Conservation (phyloP, 2,113 vertebrate species). For the Oncorhynchus kisutch region DNA sequence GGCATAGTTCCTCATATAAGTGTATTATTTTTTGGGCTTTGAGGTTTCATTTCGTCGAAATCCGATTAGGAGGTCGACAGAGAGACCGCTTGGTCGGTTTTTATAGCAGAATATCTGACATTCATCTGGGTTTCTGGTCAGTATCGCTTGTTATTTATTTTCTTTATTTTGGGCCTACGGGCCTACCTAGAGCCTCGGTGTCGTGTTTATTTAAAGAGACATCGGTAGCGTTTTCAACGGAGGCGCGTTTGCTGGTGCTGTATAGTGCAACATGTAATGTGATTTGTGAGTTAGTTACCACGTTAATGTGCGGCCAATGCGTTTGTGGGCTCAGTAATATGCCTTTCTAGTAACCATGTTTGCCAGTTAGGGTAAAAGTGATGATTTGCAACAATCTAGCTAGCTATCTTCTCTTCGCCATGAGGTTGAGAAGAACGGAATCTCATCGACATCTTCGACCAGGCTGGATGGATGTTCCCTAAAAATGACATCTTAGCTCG, state of each 20-base stretch:
- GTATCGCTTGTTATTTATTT: constrained; percentile 74
- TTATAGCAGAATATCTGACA: constrained; percentile 57
- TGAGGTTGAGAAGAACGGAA: constrained; percentile 68
- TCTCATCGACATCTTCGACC: constrained; percentile 38
- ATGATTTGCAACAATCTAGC: no score
- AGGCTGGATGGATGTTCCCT: constrained; percentile 8
- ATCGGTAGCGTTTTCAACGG: background rate
- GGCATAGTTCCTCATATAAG: constrained; percentile 52
- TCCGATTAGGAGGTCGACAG: constrained; percentile 54
- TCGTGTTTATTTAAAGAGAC: constrained; percentile 31
- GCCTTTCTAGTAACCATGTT: background rate
- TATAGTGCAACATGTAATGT: background rate
- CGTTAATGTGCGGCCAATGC: no score
- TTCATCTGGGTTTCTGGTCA: constrained; percentile 75
- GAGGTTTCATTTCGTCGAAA: constrained; percentile 43
- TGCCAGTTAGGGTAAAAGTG: background rate
- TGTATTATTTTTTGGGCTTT: constrained; percentile 27
- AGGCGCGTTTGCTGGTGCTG: background rate
- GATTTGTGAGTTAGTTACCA: background rate
- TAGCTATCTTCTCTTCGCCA: constrained; percentile 48
- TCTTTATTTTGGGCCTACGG: constrained; percentile 65
- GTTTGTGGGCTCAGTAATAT: background rate
- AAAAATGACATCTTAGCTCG: background rate
- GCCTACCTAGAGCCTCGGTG: constrained; percentile 69
- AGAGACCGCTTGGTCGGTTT: constrained; percentile 59